phyloP scores from a whole-genome alignment of 2,888 invertebrate genomes.

The Heliconius erato region DNA sequence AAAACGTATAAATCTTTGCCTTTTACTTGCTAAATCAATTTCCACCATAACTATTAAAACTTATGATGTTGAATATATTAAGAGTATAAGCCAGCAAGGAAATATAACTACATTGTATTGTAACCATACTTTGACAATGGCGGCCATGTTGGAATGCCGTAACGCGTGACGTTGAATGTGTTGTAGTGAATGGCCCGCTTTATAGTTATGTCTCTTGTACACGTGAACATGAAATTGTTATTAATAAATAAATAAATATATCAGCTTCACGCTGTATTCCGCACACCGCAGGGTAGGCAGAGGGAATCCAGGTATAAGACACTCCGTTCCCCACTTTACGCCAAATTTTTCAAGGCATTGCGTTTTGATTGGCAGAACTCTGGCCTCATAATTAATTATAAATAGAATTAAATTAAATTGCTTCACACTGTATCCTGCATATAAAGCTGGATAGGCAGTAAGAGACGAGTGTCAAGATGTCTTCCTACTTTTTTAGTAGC shows the following conservation, averaged over 20 bases:
- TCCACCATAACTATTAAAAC: not conserved
- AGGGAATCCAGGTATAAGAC: too few relatives aligned
- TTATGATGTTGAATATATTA: constrained; percentile 2
- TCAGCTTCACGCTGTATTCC: not conserved
- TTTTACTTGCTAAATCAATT: not conserved
- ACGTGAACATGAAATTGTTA: constrained; percentile 24
- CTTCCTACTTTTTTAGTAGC: too few relatives aligned
- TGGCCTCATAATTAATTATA: too few relatives aligned
- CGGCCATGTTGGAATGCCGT: constrained; percentile 62
- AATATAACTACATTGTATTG: constrained; percentile 32
- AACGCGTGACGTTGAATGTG: constrained; percentile 53
- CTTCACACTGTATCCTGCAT: not conserved
- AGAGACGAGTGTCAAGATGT: too few relatives aligned
- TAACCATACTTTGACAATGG: constrained; percentile 52
- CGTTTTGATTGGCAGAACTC: too few relatives aligned
- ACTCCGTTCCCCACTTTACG: too few relatives aligned
- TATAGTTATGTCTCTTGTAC: constrained; percentile 28
- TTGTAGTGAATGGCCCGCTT: constrained; percentile 31
- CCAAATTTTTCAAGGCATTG: too few relatives aligned
- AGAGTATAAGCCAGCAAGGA: constrained; percentile 30
- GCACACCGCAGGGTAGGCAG: too few relatives aligned
- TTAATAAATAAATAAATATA: not conserved
- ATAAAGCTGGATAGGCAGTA: too few relatives aligned
- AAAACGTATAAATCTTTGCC: too few relatives aligned
- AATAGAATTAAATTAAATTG: too few relatives aligned